A percentile compares a stretch with the other conserved stretches of the same genome.
Conservation (phyloP, 30 jellyfish, hydroid and myxozoan genomes). For the Sanderia malayensis region DNA sequence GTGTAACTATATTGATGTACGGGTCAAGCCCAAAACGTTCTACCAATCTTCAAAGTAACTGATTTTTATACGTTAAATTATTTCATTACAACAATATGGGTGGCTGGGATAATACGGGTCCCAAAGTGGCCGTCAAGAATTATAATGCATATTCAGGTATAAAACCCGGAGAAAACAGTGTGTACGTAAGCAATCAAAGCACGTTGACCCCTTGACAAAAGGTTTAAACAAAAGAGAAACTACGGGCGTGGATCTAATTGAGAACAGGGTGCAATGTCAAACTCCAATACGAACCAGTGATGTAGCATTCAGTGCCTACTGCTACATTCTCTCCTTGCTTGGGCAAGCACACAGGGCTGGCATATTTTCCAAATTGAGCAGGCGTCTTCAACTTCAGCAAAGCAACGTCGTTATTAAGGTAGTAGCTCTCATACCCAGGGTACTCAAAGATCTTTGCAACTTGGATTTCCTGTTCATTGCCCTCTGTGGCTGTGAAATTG, state of each 20-base stretch:
- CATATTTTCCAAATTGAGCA: slow-evolving; percentile 38
- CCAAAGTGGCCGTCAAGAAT: too few species aligned
- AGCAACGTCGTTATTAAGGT: slow-evolving; percentile 63
- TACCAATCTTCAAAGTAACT: too few species aligned
- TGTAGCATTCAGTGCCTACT: slow-evolving; percentile 78
- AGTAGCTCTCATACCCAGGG: slow-evolving; percentile 33
- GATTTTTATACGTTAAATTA: too few species aligned
- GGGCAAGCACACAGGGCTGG: slow-evolving; percentile 80
- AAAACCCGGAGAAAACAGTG: too few species aligned
- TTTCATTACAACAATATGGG: too few species aligned
- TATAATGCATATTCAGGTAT: too few species aligned
- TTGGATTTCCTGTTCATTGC: slow-evolving; percentile 38
- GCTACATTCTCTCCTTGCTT: slow-evolving; percentile 56
- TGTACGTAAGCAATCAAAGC: too few species aligned
- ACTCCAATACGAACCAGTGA: slow-evolving; percentile 52
- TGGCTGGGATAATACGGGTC: too few species aligned
- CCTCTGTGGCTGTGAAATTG: slow-evolving; percentile 28
- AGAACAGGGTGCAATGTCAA: background rate
- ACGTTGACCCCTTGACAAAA: background rate
- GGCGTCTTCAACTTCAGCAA: slow-evolving; percentile 55
- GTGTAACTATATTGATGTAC: too few species aligned
- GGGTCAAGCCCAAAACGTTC: too few species aligned
- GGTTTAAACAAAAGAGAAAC: background rate
- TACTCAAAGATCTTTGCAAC: slow-evolving; percentile 57
- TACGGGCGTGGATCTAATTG: background rate